A percentile compares a stretch with the other conserved stretches of the same genome.
Evolutionary conservation across 2,888 invertebrate genomes (phyloP).

Genomic region (Phyto melanocephala): DNA sequence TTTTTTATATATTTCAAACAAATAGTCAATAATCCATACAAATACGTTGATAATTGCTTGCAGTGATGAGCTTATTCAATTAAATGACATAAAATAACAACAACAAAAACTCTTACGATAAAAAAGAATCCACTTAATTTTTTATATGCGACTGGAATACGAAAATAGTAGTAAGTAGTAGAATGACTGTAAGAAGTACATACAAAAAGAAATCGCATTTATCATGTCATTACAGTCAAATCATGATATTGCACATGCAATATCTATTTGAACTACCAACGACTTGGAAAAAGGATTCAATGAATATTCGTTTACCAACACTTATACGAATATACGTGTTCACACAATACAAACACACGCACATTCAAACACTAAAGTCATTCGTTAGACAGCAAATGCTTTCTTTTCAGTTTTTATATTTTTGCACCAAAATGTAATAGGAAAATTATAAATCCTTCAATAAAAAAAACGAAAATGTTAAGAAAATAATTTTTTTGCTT

Average conservation of each 20-base stretch:
- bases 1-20: conserved; percentile 7
- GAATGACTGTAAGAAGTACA: conserved; percentile 66
- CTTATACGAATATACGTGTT: neutral
- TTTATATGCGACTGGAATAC: conserved; percentile 37
- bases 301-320: conserved; percentile 8
- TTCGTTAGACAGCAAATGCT: conserved; percentile 48
- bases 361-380: conserved; percentile 43
- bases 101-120: neutral
- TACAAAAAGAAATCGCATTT: conserved; percentile 73
- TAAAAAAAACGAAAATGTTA: neutral
- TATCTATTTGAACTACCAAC: conserved; percentile 12
- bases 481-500: conserved; percentile 20
- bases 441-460: conserved; percentile 53
- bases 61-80: conserved; percentile 71
- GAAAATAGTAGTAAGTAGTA: conserved; percentile 66
- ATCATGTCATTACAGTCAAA: conserved; percentile 77
- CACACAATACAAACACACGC: neutral
- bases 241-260: conserved; percentile 68
- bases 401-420: conserved; percentile 19
- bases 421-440: conserved; percentile 44
- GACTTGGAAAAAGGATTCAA: conserved; percentile 53
- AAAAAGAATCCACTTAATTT: conserved; percentile 51
- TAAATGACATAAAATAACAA: conserved; percentile 57
- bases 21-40: conserved; percentile 55
- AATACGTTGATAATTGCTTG: conserved; percentile 63